These are phyloP conservation scores for Tyria jacobaeae DNA, from an alignment of 2,888 invertebrate genomes.

Conservation along the genomic window DNA sequence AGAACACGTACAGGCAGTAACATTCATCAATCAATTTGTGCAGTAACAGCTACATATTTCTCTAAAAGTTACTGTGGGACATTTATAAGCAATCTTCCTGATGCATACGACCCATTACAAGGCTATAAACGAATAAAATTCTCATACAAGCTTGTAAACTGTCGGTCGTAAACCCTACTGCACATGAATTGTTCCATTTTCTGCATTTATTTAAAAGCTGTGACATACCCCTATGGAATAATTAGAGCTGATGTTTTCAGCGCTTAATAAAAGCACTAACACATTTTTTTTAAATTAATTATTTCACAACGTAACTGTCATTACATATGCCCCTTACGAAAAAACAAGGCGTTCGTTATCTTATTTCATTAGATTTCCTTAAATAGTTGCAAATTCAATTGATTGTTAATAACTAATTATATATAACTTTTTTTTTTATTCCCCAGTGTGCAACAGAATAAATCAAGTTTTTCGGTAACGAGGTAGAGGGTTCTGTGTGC, in stretches of 20 bases:
- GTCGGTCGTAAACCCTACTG: constrained; percentile 75
- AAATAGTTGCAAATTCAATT: no score
- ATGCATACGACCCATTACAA: constrained; percentile 76
- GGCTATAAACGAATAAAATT: constrained; percentile 80
- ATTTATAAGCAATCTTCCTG: constrained; percentile 65
- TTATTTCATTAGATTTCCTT: no score
- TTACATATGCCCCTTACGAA: no score
- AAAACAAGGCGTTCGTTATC: no score
- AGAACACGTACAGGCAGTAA: constrained; percentile 23
- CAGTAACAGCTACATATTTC: constrained; percentile 45
- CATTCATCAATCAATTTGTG: constrained; percentile 52
- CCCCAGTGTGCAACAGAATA: no score
- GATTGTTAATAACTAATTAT: no score
- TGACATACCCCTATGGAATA: constrained; percentile 38
- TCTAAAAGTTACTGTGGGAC: constrained; percentile 44
- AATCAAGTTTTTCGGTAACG: no score
- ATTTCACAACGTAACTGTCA: no score
- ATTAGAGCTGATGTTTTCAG: constrained; percentile 26
- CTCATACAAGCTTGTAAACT: constrained; percentile 72
- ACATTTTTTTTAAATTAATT: no score
- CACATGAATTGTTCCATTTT: constrained; percentile 74
- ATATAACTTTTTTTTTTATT: no score
- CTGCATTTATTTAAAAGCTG: constrained; percentile 66
- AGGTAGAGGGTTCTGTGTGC: no score
- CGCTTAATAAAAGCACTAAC: neutral